Evolutionary conservation across 1,140 invertebrate species (phyloP), one percentile per base, ranked within the genome.

Genomic region (Choristoneura fumiferana): DNA sequence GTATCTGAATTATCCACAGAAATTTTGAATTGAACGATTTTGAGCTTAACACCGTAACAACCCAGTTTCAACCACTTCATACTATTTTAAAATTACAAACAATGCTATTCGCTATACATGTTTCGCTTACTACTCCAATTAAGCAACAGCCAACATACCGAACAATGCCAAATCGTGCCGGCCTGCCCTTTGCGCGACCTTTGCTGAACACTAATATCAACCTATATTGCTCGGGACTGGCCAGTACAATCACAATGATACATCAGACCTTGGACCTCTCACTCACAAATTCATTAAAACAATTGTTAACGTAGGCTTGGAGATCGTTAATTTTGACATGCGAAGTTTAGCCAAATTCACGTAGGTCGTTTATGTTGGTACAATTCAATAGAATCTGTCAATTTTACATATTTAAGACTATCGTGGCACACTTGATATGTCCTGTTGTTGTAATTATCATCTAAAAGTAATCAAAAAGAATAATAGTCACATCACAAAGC

Each of bases 221-320:
- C 59, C 58, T 71, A 61, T 73, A 75, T 71, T 64, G 67, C 60
- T 71, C 67, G 60, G 59, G 66, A 74, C 70, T 76, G 72, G 59
- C 72, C 72, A 69, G 68, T 73, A 69, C 60, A 76, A 68, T 65
- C 57, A 57, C 60, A 63, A 64, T 68, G 60, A 71, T 68, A 67
- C 60, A 64, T 67, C 65, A 13, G 63, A 49, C 81, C 81, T 81
- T 84, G 81, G 68, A 71, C 65, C 74, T 67, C 61, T 75, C 71
- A 70, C 69, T 79, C 62, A 66, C 56, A 69, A 68, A 73, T 67
- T 73, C 63, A 73, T 73, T 69, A 75, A 65, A 29, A 49, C 43
- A n/a, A 49, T 49, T 49, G 43, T 49, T 49, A 22, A 49, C 40
- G 40, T 43, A 43, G 40, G 43, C 18, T 49, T 49, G 22, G 43